Conservation (phyloP, 2,113 vertebrate species). For the Callipepla squamata region DNA sequence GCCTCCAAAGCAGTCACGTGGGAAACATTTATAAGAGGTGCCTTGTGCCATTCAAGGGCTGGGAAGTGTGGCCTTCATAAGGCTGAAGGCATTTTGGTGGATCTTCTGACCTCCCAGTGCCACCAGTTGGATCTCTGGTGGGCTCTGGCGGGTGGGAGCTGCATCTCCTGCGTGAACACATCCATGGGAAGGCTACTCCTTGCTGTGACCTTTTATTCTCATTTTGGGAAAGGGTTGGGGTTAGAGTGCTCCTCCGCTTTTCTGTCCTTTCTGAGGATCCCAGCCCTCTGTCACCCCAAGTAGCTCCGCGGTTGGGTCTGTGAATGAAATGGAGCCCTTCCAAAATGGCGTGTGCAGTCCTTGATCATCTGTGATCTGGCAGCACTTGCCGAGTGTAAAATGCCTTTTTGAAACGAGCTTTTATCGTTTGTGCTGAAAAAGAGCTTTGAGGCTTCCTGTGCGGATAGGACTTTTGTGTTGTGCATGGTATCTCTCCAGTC, state of each 20-base stretch:
- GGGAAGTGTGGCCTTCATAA: accelerated
- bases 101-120: neutral
- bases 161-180: neutral
- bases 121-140: neutral
- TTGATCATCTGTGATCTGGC: neutral
- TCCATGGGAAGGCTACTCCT: neutral
- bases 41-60: neutral
- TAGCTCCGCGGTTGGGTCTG: accelerated
- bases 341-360: neutral
- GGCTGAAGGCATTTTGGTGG: neutral
- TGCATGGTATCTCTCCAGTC: slow-evolving; percentile 27
- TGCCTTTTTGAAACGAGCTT: neutral
- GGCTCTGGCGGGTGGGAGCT: neutral
- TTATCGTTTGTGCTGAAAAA: slow-evolving; percentile 7
- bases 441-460: slow-evolving; percentile 46
- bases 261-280: neutral
- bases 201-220: neutral
- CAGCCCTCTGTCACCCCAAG: neutral
- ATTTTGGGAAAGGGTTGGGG: neutral
- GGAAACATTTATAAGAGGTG: accelerated
- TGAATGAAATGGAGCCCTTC: neutral
- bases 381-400: neutral
- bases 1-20: too few relatives aligned
- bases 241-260: neutral
- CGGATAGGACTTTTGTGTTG: slow-evolving; percentile 10